Evolutionary conservation across 2,888 invertebrate genomes (phyloP), one percentile per base, ranked within the genome.

Genomic region (Diogma glabrata): DNA sequence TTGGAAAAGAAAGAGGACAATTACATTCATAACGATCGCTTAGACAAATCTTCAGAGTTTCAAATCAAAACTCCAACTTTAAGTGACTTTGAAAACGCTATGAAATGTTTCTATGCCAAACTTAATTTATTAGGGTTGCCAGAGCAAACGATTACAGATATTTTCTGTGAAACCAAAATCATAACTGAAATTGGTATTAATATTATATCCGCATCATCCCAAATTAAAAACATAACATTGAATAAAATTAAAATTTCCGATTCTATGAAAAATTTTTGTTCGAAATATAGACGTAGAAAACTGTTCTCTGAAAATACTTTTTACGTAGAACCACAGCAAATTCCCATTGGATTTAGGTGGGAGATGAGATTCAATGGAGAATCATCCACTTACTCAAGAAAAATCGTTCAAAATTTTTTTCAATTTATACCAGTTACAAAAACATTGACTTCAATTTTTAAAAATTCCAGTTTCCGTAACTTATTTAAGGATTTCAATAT

Each of bases 361-460:
- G 28, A 28, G n/a, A 28, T n/a, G 10, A 28, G 28, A n/a, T 28
- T 28, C n/a, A 28, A 28, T 28, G 9, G 10, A 28, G 28, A 28
- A 28, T 12, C 28, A 12, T 28, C 28, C 2, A 3, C 10, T 28
- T 28, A 28, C n/a, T 28, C 28, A 12, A 28, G n/a, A n/a, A 28
- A 12, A 12, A 12, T 2, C n/a, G 28, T 14, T 9, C 16, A 38
- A 38, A 2, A 16, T 16, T 14, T 14, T 38, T 38, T 38, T 38
- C 38, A 38, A 38, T 38, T 38, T 38, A 38, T 38, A n/a, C 38
- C 38, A 38, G 19, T 14, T n/a, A 16, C 38, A 38, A 38, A 38
- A 12, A 16, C 38, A 38, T 38, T 38, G 19, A 5, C 4, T 4
- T 16, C 38, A 38, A 38, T 38, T 38, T 38, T 5, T 40, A 28